phyloP scores from a whole-genome alignment of 2,888 invertebrate genomes.

The Ceriagrion tenellum region DNA sequence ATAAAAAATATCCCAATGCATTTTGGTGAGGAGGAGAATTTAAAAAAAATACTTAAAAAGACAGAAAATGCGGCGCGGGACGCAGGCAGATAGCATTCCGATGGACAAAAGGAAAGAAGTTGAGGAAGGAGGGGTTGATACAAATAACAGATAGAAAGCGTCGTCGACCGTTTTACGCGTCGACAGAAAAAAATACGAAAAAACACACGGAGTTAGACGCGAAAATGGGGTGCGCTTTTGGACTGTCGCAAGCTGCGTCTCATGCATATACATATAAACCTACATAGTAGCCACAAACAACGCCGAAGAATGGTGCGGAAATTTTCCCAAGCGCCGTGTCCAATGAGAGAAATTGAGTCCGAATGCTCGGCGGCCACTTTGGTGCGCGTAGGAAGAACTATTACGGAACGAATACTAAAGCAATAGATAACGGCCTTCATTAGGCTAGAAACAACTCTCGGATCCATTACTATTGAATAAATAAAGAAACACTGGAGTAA shows the following conservation, averaged over 20 bases:
- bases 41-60: too few relatives aligned
- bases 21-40: not conserved
- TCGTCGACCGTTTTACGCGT: not conserved
- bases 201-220: not conserved
- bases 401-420: not conserved
- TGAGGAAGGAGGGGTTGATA: not conserved
- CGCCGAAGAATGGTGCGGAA: not conserved
- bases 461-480: not conserved
- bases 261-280: not conserved
- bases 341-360: not conserved
- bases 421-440: conserved; percentile 24
- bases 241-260: not conserved
- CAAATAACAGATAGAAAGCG: not conserved
- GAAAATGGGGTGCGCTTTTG: not conserved
- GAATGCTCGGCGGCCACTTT: not conserved
- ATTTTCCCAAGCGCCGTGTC: not conserved
- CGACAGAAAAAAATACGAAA: not conserved
- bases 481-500: not conserved
- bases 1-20: not conserved
- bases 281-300: too few relatives aligned
- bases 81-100: not conserved
- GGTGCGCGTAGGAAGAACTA: not conserved
- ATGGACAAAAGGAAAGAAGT: not conserved
- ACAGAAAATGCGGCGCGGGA: not conserved
- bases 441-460: not conserved